Evolutionary conservation across 1,140 invertebrate species (phyloP), one percentile per base, ranked within the genome.

Genomic region (Drosophila lacteicornis): DNA sequence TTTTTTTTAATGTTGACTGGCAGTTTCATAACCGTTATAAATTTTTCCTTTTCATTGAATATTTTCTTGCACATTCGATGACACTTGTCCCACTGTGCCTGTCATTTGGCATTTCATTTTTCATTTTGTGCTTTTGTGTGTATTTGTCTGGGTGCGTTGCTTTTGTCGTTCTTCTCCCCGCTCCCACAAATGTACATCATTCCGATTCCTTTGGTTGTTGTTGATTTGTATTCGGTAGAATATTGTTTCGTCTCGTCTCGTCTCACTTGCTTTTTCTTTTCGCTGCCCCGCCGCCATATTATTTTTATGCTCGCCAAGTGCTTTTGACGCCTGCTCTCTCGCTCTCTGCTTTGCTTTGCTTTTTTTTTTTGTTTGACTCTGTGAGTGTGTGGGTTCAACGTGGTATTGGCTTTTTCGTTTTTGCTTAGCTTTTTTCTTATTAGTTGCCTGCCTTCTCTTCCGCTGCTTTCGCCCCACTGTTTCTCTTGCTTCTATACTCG

Each of bases 261-360:
- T 63, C 53, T 73, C 25, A 43, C 19, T 67, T 60, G 17, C n/a
- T 59, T 47, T 79, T 75, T 15, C 38, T 70, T 70, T 65, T 51
- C 40, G 30, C 42, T 60, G 36, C 59, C 46, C 50, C 45, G 84
- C 80, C 84, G 84, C 84, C 84, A 88, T 88, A 88, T 88, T 88
- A 90, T 84, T 90, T 88, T 75, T 78, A 80, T 61, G 80, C 69
- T 71, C 61, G 69, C 73, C 88, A 79, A 81, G 73, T 79, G 69
- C 59, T 78, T 74, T 75, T 80, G 60, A 62, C 22, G 57, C 36
- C 58, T 75, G 59, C 69, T 74, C 70, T 60, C 66, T 78, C 77
- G 50, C 71, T 84, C 74, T 85, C 57, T 62, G 53, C 42, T 76
- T 75, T 57, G 69, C 75, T 68, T 83, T 81, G 77, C 56, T 38